Evolutionary conservation across 2,797 vertebrate species (phyloP), one percentile per base, ranked within the genome.

Genomic region (Chaenodraco wilsoni): DNA sequence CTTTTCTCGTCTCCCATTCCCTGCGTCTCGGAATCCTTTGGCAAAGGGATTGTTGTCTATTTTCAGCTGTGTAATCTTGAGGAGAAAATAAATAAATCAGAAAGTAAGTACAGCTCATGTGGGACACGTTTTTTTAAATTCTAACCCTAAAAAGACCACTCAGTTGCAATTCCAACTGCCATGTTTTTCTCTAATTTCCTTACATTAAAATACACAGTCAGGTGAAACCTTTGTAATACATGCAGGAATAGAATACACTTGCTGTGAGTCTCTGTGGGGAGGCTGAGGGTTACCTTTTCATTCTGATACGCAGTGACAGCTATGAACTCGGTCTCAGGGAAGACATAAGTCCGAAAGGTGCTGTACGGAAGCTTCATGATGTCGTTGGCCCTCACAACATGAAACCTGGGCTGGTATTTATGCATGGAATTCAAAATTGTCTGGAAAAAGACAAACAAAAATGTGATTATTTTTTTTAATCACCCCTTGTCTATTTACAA

Each of bases 341-440:
- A 99, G 64, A 99, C 96, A 15, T 98, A 99, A 0, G 98, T 99
- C 84, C 96, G 90, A 91, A 99, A 99, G 56, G 97, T 98, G 88
- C 97, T 97, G 66, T 97, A 98, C 0, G 98, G 97, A 31, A 99
- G 96, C 91, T 97, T 98, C 92, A 98, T 92, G 56, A 99, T 97
- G 89, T 98, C 96, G 80, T 98, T 98, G 78, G 98, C 96, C 88
- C 95, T 93, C 68, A 99, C 98, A 14, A 99, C 95, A 74, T 99
- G 98, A 88, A 99, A 98, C 52, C 97, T 93, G 60, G 97, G 98
- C 69, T 98, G 97, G 88, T 99, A 99, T 88, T 99, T 98, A 86
- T 99, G 97, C 97, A 98, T 98, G 31, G 98, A 98, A 89, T 98
- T 99, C 79, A 99, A 81, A 88, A 99, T 98, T n/a, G 97, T 98